Percentiles rank a stretch among this genome's conserved stretches.
phyloP scores from a whole-genome alignment of 2,888 invertebrate species.

The Cabera pusaria region DNA sequence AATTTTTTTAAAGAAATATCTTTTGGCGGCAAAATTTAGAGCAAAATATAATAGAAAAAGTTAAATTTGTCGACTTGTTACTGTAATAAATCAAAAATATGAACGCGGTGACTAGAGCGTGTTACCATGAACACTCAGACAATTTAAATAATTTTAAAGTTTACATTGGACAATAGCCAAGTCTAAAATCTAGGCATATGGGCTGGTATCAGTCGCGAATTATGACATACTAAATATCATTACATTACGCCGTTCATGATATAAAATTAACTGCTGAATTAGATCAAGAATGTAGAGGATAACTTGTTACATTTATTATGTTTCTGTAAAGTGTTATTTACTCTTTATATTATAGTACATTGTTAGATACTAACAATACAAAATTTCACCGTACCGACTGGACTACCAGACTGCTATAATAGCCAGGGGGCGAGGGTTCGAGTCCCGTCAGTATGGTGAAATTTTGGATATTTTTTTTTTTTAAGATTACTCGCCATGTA shows the following conservation, averaged over 20 bases:
- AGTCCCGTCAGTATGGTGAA: too few species aligned
- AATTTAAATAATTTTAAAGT: conserved; percentile 42
- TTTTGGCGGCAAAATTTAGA: conserved; percentile 3
- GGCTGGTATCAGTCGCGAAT: conserved; percentile 33
- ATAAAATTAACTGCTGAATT: conserved; percentile 6
- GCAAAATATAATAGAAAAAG: conserved; percentile 16
- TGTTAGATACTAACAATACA: too few species aligned
- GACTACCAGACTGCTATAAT: too few species aligned
- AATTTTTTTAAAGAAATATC: conserved; percentile 6
- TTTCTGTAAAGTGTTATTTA: too few species aligned
- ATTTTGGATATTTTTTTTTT: too few species aligned
- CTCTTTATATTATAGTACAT: too few species aligned
- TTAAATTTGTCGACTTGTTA: conserved; percentile 26
- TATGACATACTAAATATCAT: conserved; percentile 31
- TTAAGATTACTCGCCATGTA: too few species aligned
- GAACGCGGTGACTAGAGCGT: conserved; percentile 23
- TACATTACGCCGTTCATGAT: conserved; percentile 6
- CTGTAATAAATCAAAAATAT: conserved; percentile 33
- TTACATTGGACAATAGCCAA: conserved; percentile 49
- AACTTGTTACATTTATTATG: too few species aligned
- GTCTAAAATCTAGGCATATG: conserved; percentile 35
- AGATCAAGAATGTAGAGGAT: conserved; percentile 6
- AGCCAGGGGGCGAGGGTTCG: too few species aligned
- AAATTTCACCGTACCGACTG: too few species aligned
- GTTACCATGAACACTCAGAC: conserved; percentile 35